Conservation (phyloP, 2,888 invertebrate species). For the Saturnia japonica region DNA sequence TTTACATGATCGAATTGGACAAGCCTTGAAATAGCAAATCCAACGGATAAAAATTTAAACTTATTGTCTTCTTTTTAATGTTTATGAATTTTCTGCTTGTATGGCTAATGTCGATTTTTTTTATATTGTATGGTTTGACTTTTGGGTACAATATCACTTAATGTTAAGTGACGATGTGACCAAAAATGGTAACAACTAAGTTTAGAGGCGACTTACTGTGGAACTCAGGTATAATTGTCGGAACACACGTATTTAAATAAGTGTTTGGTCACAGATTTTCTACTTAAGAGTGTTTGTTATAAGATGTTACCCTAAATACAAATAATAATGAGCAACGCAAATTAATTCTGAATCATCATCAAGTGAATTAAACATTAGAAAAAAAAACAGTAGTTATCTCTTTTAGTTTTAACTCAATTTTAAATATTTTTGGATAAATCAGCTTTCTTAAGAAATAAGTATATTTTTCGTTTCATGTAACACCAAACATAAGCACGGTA, state of each 20-base stretch:
- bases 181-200: no score
- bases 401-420: neutral
- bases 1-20: no score
- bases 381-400: neutral
- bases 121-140: no score
- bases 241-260: no score
- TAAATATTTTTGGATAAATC: neutral
- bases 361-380: neutral
- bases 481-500: conserved; percentile 63
- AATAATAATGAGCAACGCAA: neutral
- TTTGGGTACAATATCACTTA: no score
- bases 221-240: no score
- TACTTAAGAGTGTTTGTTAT: neutral
- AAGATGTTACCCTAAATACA: neutral
- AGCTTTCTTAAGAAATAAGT: neutral
- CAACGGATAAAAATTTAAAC: neutral
- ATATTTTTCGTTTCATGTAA: conserved; percentile 21
- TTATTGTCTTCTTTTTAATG: neutral
- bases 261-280: no score
- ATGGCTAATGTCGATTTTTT: neutral
- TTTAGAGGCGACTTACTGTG: no score
- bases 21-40: no score
- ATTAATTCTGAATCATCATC: neutral
- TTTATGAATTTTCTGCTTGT: neutral
- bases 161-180: no score